These are phyloP conservation scores for Antitype chi DNA, from an alignment of 2,888 invertebrate genomes.

Conservation along the genomic window DNA sequence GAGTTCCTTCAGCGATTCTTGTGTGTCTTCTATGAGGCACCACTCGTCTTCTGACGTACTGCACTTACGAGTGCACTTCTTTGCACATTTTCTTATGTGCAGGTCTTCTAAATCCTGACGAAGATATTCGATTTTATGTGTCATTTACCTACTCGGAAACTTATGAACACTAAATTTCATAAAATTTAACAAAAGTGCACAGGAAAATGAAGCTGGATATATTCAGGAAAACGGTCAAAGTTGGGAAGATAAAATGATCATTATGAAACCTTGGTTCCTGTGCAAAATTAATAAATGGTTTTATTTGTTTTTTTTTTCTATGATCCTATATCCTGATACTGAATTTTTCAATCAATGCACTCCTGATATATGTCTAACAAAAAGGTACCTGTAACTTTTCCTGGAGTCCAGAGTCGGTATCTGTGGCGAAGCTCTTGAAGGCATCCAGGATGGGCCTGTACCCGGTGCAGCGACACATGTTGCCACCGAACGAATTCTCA, in stretches of 20 bases:
- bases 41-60: conserved; percentile 77
- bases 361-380: background rate
- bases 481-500: conserved; percentile 94
- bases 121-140: background rate
- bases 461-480: conserved; percentile 95
- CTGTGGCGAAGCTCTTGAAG: conserved; percentile 93
- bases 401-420: conserved; percentile 87
- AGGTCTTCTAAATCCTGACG: conserved; percentile 87
- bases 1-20: conserved; percentile 75
- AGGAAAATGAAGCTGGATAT: background rate
- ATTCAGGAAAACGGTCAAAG: background rate
- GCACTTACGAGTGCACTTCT: conserved; percentile 71
- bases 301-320: background rate
- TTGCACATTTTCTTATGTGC: conserved; percentile 75
- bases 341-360: background rate
- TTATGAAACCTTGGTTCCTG: background rate
- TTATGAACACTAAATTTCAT: background rate
- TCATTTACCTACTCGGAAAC: background rate
- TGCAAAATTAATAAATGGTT: background rate
- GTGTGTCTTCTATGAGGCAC: conserved; percentile 76
- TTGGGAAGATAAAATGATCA: background rate
- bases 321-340: background rate
- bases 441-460: conserved; percentile 95
- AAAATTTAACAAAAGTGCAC: background rate
- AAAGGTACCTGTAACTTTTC: conserved; percentile 81